Percentiles rank a stretch among this genome's conserved stretches.
phyloP scores from a whole-genome alignment of 2,888 invertebrate genomes.

The Saturnia pavonia region DNA sequence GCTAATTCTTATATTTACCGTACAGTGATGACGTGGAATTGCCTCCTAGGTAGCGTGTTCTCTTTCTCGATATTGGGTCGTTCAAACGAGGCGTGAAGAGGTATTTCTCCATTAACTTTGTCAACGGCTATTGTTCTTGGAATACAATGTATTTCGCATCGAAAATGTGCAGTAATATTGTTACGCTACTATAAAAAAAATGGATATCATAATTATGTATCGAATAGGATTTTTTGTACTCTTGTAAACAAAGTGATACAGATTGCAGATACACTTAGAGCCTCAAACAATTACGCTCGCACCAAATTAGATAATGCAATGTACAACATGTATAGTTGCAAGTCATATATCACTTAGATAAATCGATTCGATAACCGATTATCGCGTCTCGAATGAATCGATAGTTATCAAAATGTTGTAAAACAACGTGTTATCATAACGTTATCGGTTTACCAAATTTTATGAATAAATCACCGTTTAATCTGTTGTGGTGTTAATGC shows the following conservation, averaged over 20 bases:
- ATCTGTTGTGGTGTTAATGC: conserved; percentile 20
- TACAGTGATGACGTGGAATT: no score
- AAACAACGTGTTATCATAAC: conserved; percentile 39
- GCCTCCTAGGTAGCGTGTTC: no score
- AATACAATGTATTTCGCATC: no score
- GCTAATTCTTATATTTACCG: no score
- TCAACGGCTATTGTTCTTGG: no score
- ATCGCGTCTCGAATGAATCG: conserved; percentile 39
- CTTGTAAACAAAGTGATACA: neutral
- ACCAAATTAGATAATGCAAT: conserved; percentile 21
- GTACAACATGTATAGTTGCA: conserved; percentile 35
- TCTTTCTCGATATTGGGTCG: no score
- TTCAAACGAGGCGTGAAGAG: no score
- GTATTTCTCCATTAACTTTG: no score
- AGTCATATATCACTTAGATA: conserved; percentile 30
- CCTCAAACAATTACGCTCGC: conserved; percentile 17
- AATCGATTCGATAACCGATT: conserved; percentile 39
- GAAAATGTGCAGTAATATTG: no score
- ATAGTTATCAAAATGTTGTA: conserved; percentile 47
- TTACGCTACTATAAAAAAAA: no score
- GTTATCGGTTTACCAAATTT: conserved; percentile 30
- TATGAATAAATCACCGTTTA: conserved; percentile 21
- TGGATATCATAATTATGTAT: neutral
- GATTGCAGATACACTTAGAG: neutral
- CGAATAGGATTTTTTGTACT: neutral